Conservation (phyloP, 2,888 invertebrate genomes). For the Pseudanteris insignis region DNA sequence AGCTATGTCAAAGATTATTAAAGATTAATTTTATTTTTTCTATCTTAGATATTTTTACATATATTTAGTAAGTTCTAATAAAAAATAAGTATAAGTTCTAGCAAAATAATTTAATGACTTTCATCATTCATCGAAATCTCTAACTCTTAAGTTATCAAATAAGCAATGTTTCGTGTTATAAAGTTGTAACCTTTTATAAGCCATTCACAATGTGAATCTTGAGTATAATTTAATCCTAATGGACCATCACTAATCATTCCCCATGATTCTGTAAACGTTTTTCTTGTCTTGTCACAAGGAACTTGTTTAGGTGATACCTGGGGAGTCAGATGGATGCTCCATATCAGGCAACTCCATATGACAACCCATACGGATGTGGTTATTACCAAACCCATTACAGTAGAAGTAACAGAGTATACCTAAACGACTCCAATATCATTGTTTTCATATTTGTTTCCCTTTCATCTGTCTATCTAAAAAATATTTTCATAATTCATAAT, state of each 20-base stretch:
- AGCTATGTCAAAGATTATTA: too few relatives aligned
- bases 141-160: too few relatives aligned
- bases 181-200: conserved; percentile 93
- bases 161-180: too few relatives aligned
- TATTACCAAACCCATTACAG: conserved; percentile 62
- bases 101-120: too few relatives aligned
- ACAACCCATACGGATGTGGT: conserved; percentile 59
- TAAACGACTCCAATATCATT: conserved; percentile 32
- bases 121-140: too few relatives aligned
- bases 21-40: too few relatives aligned
- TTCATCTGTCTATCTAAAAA: conserved; percentile 27
- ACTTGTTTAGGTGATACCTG: conserved; percentile 66
- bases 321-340: conserved; percentile 58
- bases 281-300: conserved; percentile 85
- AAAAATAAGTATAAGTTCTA: too few relatives aligned
- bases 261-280: conserved; percentile 81
- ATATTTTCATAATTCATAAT: too few relatives aligned
- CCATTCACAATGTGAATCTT: conserved; percentile 96
- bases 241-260: conserved; percentile 92
- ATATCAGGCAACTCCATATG: conserved; percentile 61
- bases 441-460: conserved; percentile 2
- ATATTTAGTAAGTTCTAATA: too few relatives aligned
- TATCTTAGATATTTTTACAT: too few relatives aligned
- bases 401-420: conserved; percentile 26
- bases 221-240: conserved; percentile 85